phyloP scores from a whole-genome alignment of 2,797 vertebrate species.

The Salmo trutta region DNA sequence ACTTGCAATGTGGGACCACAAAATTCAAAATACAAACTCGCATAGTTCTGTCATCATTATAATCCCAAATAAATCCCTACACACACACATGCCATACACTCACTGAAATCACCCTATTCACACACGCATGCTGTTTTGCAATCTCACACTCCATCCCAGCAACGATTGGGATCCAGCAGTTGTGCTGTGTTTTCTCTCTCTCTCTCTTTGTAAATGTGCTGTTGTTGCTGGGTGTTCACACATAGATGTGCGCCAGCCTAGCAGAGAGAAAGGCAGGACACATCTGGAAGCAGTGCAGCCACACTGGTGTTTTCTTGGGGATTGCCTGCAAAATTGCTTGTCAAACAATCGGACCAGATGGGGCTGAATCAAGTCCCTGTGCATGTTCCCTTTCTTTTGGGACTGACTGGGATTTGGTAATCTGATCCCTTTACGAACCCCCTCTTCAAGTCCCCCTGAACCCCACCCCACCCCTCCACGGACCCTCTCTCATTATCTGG shows the following conservation, averaged over 20 bases:
- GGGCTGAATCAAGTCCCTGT: conserved; percentile 24
- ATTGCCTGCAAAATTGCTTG: conserved; percentile 59
- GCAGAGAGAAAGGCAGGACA: conserved; percentile 40
- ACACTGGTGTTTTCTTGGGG: conserved; percentile 53
- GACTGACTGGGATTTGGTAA: conserved; percentile 12
- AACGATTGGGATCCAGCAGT: not conserved
- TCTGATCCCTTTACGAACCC: not conserved
- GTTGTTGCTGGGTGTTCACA: conserved; percentile 40
- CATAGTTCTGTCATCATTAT: no score
- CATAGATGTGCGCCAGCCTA: conserved; percentile 37
- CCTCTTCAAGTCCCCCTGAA: not conserved
- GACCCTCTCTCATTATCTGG: not conserved
- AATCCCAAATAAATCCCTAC: no score
- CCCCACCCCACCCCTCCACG: no score
- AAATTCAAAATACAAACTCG: no score
- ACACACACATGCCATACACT: conserved; percentile 6
- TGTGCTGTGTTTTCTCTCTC: not conserved
- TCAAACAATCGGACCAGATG: conserved; percentile 67
- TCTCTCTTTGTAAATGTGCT: conserved; percentile 21
- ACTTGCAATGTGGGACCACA: no score
- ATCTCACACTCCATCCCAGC: conserved; percentile 34
- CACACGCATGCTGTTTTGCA: conserved; percentile 19
- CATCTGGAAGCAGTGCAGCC: conserved; percentile 75
- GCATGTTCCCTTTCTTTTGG: conserved; percentile 33
- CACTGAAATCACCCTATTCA: not conserved